phyloP scores from a whole-genome alignment of 2,113 vertebrate species.

The Bubo blakistoni region DNA sequence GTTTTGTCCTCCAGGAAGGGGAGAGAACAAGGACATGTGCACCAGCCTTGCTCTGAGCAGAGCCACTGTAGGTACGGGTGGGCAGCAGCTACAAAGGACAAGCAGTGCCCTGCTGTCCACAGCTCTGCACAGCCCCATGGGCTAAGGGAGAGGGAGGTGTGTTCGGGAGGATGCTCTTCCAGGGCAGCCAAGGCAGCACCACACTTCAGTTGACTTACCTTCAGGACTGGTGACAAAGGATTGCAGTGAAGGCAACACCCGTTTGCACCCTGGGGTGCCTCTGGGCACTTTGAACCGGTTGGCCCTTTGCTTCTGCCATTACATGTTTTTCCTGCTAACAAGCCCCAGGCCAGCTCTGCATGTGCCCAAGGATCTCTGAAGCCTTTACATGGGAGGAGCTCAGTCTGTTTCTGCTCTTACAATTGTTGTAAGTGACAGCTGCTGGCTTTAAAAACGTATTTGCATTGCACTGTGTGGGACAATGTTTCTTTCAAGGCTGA shows the following conservation, averaged over 20 bases:
- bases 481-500: neutral
- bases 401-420: neutral
- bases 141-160: neutral
- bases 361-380: neutral
- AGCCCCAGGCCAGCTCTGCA: slow-evolving; percentile 8
- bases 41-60: neutral
- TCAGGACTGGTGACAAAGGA: neutral
- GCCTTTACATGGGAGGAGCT: neutral
- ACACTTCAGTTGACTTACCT: neutral
- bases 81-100: neutral
- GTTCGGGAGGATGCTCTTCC: neutral
- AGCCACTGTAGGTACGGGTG: neutral
- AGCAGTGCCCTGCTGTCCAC: neutral
- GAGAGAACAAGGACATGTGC: neutral
- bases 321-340: neutral
- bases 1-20: slow-evolving; percentile 9
- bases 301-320: neutral
- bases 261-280: neutral
- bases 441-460: neutral
- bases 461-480: neutral
- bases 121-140: neutral
- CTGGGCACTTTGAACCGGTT: neutral
- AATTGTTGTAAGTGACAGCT: neutral
- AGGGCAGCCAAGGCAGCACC: neutral
- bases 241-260: neutral